Percentiles rank a stretch among this genome's conserved stretches.
These are phyloP conservation scores for Leucosticte australis DNA, from an alignment of 2,113 vertebrate species.

Conservation along the genomic window DNA sequence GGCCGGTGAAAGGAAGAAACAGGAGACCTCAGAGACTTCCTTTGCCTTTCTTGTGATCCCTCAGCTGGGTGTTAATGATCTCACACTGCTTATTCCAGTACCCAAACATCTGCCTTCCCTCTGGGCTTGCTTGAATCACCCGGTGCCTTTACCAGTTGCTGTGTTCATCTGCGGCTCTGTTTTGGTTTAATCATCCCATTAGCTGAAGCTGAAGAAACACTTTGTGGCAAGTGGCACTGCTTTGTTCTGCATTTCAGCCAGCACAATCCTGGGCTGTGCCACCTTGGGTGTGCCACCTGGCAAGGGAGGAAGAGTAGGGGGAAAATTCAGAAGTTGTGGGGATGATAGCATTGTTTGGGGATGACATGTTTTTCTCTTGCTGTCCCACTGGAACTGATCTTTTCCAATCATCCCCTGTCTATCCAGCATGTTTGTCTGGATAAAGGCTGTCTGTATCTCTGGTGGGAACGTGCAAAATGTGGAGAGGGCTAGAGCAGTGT, in stretches of 20 bases:
- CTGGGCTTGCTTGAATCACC: not conserved
- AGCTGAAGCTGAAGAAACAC: not conserved
- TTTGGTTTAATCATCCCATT: slow-evolving; percentile 1
- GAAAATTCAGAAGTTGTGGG: not conserved
- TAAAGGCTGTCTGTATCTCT: not conserved
- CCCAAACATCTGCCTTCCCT: not conserved
- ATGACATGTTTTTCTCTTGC: not conserved
- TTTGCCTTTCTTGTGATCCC: slow-evolving; percentile 3
- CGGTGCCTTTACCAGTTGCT: not conserved
- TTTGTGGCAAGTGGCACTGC: not conserved
- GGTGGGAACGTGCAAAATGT: not conserved
- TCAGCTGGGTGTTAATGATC: not conserved
- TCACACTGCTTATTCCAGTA: not conserved
- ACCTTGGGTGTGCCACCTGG: not conserved
- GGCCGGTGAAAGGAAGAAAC: not conserved
- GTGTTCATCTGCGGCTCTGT: not conserved
- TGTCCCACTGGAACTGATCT: not conserved
- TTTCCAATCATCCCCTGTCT: not conserved
- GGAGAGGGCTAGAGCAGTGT: not conserved
- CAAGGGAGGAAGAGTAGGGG: not conserved
- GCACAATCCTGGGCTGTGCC: not conserved
- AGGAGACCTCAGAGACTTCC: slow-evolving; percentile 18
- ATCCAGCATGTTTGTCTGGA: not conserved
- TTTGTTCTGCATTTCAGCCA: not conserved
- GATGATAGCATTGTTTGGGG: not conserved